Evolutionary conservation across 92 coral and sea anemone genomes (phyloP), one percentile per base, ranked within the genome.

Genomic region (Micromussa lordhowensis): DNA sequence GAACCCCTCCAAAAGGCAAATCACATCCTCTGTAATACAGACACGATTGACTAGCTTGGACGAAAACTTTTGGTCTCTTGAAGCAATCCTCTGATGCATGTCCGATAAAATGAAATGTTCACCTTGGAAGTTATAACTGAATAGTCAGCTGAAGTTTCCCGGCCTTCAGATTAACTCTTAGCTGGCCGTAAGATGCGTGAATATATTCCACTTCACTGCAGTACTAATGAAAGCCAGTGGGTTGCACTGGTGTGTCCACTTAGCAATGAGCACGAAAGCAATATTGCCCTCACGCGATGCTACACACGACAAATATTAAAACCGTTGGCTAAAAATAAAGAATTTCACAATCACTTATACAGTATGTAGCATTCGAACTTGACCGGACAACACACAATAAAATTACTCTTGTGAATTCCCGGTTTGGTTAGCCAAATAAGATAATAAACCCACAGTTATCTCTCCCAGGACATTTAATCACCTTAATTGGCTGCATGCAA

Each of bases 1-100:
- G 49, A 93, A 88, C 1, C 94, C 92, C 64, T 93, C 96, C 70
- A 93, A 63, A 0, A 93, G 75, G 30, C 96, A 87, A 16, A 93
- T 82, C 8, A 93, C 89, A 48, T 93, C 90, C 79, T 93, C 92
- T 9, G 91, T 74, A 9, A 91, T 92, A 29, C 80, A 68, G 17
- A 91, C 78, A n/a, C 90, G 90, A 28, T 78, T 76, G 1, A 35
- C 71, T 4, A 79, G 59, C 58, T 81, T 68, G 18, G 90, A 81
- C 1, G 90, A 79, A n/a, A 86, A 32, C 74, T 30, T 86, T 76
- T 74, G 49, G 17, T 84, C 71, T 40, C 28, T 26, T 1, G 88
- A 1, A 18, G 83, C 22, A 28, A 66, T 66, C 28, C 64, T 77
- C 22, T 86, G 82, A 77, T 77, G 89, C 89, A 86, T 86, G 9